Percentiles rank a stretch among this genome's conserved stretches.
Evolutionary conservation across 2,113 vertebrate genomes (phyloP).

Genomic region (Brevimyrus niger): DNA sequence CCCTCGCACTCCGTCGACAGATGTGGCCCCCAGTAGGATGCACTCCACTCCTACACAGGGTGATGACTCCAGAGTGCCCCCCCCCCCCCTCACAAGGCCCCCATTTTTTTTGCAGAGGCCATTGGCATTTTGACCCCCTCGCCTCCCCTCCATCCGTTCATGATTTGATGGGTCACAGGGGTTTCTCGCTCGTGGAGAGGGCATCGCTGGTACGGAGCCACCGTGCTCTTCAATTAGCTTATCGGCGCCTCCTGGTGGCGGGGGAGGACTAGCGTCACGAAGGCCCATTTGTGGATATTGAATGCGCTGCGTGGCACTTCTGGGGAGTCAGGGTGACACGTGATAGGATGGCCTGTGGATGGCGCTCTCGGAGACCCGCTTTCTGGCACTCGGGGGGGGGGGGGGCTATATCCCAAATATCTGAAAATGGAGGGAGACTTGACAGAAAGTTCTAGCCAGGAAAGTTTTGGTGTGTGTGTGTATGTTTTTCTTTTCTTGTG

Average conservation of each 20-base stretch:
- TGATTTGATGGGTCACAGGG: constrained; percentile 15
- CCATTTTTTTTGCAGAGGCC: not conserved
- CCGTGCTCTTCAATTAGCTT: constrained; percentile 17
- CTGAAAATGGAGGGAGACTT: not conserved
- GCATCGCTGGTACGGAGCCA: not conserved
- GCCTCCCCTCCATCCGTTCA: not conserved
- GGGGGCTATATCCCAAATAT: not conserved
- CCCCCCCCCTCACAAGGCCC: not conserved
- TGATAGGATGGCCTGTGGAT: not conserved
- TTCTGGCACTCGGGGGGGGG: not conserved
- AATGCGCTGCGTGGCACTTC: constrained; percentile 37
- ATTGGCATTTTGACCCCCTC: constrained; percentile 13
- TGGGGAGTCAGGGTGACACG: constrained; percentile 28
- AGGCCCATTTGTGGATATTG: constrained; percentile 14
- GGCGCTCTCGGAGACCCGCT: not conserved
- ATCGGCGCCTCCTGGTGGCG: not conserved
- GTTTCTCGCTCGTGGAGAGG: not conserved
- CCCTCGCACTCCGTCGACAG: not conserved
- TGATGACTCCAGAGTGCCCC: constrained; percentile 6
- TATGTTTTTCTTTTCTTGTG: not conserved
- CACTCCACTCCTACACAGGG: not conserved
- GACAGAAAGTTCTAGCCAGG: not conserved
- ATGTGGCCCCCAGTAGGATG: not conserved
- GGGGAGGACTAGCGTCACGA: not conserved
- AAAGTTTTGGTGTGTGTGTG: not conserved